Conservation (phyloP, 2,888 invertebrate species). For the Aphidoletes aphidimyza region DNA sequence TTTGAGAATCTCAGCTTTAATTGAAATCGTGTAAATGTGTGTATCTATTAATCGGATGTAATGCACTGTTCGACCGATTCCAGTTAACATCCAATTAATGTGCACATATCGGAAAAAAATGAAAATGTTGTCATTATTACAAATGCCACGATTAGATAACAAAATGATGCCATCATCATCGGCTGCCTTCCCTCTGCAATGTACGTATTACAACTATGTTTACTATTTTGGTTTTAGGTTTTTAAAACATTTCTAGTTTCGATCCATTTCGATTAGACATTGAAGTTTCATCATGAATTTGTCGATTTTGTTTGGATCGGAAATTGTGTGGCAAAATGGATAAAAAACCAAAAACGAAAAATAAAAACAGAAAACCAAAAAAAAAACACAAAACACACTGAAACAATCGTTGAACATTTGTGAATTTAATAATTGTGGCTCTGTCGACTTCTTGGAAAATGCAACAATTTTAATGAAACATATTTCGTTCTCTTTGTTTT, state of each 20-base stretch:
- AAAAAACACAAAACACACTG: background rate
- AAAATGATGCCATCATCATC: constrained; percentile 67
- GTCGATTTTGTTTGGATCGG: too few species aligned
- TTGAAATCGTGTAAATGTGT: background rate
- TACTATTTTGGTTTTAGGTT: background rate
- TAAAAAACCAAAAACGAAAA: background rate
- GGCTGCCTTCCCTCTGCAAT: constrained; percentile 66
- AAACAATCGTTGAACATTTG: background rate
- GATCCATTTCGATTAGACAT: background rate
- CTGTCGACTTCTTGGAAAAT: constrained; percentile 5
- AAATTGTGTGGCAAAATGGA: background rate
- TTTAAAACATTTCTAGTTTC: background rate
- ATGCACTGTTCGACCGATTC: background rate
- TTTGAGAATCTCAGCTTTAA: too few species aligned
- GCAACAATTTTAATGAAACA: background rate
- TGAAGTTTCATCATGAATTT: background rate
- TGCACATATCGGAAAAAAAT: background rate
- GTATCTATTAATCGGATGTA: background rate
- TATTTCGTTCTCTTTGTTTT: background rate
- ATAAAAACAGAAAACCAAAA: background rate
- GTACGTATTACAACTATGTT: constrained; percentile 61
- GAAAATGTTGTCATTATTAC: constrained; percentile 67
- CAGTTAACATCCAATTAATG: background rate
- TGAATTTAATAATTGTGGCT: background rate
- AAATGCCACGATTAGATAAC: constrained; percentile 66